These are phyloP conservation scores for Anomalospiza imberbis DNA, from an alignment of 2,797 vertebrate genomes.

Conservation along the genomic window DNA sequence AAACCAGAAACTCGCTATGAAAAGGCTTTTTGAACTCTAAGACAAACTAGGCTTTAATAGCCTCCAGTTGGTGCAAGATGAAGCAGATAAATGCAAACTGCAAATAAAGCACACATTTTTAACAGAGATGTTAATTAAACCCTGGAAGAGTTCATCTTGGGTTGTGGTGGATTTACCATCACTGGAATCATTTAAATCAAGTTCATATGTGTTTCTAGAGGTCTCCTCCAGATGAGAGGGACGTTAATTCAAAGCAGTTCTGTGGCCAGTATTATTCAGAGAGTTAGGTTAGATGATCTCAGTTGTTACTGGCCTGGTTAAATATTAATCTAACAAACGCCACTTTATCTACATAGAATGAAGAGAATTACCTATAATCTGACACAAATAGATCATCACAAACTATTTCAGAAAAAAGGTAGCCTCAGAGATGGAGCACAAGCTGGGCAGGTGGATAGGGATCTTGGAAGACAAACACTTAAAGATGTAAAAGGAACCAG, in stretches of 20 bases:
- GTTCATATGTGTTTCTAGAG: slow-evolving; percentile 27
- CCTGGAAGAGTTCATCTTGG: slow-evolving; percentile 22
- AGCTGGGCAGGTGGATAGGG: neutral
- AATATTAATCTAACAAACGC: neutral
- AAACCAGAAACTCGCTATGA: slow-evolving; percentile 28
- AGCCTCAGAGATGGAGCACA: neutral
- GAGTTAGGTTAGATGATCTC: neutral
- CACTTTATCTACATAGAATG: neutral
- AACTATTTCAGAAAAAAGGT: neutral
- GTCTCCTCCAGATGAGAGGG: slow-evolving; percentile 2
- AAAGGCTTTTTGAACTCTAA: slow-evolving; percentile 42
- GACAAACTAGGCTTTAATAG: slow-evolving; percentile 45
- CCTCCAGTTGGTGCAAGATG: slow-evolving; percentile 50
- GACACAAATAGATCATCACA: neutral
- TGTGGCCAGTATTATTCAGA: neutral
- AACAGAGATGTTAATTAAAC: slow-evolving; percentile 57
- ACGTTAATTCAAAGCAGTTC: slow-evolving; percentile 36
- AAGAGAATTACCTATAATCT: neutral
- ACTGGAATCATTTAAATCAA: slow-evolving; percentile 24
- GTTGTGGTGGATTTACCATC: slow-evolving; percentile 29
- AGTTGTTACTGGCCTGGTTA: neutral
- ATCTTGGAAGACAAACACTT: neutral
- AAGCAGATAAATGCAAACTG: slow-evolving; percentile 43
- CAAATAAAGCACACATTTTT: slow-evolving; percentile 50
- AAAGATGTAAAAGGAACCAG: neutral